phyloP scores from a whole-genome alignment of 2,113 vertebrate species.

The Oncorhynchus nerka region DNA sequence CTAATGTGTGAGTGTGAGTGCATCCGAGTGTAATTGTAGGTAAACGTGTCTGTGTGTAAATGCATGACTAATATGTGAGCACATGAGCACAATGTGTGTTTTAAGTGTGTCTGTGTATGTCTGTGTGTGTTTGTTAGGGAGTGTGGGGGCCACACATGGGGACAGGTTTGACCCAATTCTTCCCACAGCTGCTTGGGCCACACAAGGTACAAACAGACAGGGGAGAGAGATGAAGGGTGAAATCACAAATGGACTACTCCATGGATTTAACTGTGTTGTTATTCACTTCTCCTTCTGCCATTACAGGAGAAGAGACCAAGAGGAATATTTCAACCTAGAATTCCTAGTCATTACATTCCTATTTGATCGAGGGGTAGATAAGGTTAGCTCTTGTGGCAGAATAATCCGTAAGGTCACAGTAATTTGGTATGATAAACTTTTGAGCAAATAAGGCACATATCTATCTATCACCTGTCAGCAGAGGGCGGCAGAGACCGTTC shows the following conservation, averaged over 20 bases:
- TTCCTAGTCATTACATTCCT: neutral
- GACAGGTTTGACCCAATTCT: slow-evolving; percentile 46
- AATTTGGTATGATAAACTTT: too few relatives aligned
- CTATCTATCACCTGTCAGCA: too few relatives aligned
- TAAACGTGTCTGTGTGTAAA: neutral
- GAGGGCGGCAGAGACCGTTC: too few relatives aligned
- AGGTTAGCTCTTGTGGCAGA: too few relatives aligned
- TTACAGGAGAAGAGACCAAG: neutral
- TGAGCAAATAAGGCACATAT: too few relatives aligned
- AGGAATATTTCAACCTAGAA: neutral
- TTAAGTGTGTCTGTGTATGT: slow-evolving; percentile 9
- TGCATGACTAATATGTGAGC: neutral
- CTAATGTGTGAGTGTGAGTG: neutral
- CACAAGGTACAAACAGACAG: slow-evolving; percentile 14
- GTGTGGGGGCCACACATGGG: slow-evolving; percentile 21
- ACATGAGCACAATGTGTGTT: neutral
- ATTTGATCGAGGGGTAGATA: neutral
- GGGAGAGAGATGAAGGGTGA: slow-evolving; percentile 8
- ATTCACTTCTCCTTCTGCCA: neutral
- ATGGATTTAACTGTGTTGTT: neutral
- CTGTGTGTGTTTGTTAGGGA: slow-evolving; percentile 13
- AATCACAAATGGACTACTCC: slow-evolving; percentile 3
- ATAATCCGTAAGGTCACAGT: too few relatives aligned
- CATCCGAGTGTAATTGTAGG: neutral
- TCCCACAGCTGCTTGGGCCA: slow-evolving; percentile 18